Evolutionary conservation across 2,888 invertebrate genomes (phyloP), one percentile per base, ranked within the genome.

Genomic region (Thecocarcelia acutangulata): DNA sequence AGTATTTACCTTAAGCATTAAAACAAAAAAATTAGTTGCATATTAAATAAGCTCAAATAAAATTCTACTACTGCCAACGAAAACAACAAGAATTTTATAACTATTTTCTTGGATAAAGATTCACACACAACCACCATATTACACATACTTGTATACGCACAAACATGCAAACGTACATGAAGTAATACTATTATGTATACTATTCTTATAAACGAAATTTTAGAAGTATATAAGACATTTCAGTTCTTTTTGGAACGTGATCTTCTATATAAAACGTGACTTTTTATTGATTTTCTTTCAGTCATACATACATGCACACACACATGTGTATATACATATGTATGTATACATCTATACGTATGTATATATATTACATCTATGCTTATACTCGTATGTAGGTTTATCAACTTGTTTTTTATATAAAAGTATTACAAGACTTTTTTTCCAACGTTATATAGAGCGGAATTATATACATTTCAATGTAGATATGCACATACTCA

Each of bases 251-350:
- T 87, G 86, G 86, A 87, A 90, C 90, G 90, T 90, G 90, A 90
- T 90, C 85, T 90, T 74, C 61, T 89, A 89, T 86, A 84, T 81
- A 87, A 90, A 90, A 90, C 90, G 90, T 90, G 90, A 90, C 90
- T 90, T 90, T 88, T 86, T 90, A 90, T 90, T 89, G 90, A 89
- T 90, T 90, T 89, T 87, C 87, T 87, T 86, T 84, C 12, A 64
- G 12, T 15, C 11, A 15, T 21, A 56, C 40, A 50, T 19, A 56
- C 40, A 50, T 19, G 9, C 11, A 21, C 5, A 21, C 5, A 21
- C 19, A 13, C 9, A 13, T 40, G 11, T 2, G 8, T 12, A 40
- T 19, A 13, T 19, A 24, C 9, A 37, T 33, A 37, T 37, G 9
- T 46, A 44, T 17, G 12, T 17, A 44, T 24, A 42, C n/a, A 58